Conservation (phyloP, 2,888 invertebrate species). For the Drosophila percnosoma region DNA sequence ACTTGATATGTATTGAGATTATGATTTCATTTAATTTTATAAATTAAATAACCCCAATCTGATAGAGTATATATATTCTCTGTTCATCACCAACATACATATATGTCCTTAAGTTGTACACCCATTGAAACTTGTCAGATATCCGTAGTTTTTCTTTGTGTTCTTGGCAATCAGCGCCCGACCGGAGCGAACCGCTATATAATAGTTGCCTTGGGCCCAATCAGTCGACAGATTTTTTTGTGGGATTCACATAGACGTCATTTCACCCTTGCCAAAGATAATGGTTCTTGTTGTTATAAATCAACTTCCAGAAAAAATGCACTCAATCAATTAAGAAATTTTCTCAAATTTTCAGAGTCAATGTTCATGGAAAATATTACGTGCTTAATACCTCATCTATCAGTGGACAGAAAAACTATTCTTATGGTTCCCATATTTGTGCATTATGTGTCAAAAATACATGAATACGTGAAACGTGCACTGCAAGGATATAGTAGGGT, state of each 20-base stretch:
- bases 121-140: too few species aligned
- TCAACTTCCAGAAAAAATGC: background rate
- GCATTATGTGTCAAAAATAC: background rate
- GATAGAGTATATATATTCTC: background rate
- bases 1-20: background rate
- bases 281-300: background rate
- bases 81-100: background rate
- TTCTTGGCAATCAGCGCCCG: too few species aligned
- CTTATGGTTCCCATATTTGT: background rate
- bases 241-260: background rate
- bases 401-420: background rate
- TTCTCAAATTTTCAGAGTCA: background rate
- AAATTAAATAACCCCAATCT: background rate
- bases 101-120: background rate
- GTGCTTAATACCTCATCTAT: background rate
- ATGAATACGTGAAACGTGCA: background rate
- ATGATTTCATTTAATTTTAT: background rate
- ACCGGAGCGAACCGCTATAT: too few species aligned
- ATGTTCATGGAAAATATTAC: background rate
- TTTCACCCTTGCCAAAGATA: background rate
- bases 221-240: background rate
- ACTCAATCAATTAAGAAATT: background rate
- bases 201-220: background rate
- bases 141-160: too few species aligned
- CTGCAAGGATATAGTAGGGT: background rate